Conservation (phyloP, 1,140 invertebrate genomes). For the Halotydeus destructor region DNA sequence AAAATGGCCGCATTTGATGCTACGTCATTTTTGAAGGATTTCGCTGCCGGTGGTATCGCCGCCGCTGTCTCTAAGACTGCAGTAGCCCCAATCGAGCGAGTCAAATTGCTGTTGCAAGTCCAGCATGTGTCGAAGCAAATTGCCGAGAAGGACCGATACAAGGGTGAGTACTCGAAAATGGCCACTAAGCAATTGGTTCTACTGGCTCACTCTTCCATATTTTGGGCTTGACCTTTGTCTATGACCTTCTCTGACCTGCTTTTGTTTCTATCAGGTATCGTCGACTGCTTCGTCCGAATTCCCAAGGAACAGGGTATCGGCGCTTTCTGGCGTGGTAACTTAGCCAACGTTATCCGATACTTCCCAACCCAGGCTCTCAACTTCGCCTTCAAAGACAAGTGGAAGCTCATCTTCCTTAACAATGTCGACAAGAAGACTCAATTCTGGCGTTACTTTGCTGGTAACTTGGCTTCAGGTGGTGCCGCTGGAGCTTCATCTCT, state of each 20-base stretch:
- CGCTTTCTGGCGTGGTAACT: slow-evolving; percentile 86
- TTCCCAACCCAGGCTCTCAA: slow-evolving; percentile 88
- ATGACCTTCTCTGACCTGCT: background rate
- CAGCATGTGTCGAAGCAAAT: slow-evolving; percentile 70
- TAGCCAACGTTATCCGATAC: slow-evolving; percentile 77
- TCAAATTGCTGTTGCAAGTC: slow-evolving; percentile 28
- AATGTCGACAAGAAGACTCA: slow-evolving; percentile 65
- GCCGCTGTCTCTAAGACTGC: slow-evolving; percentile 55
- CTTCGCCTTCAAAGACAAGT: slow-evolving; percentile 74
- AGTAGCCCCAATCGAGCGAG: slow-evolving; percentile 29
- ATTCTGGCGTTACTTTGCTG: slow-evolving; percentile 64
- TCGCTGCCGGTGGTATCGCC: slow-evolving; percentile 64
- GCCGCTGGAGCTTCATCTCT: slow-evolving; percentile 79
- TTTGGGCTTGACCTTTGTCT: background rate
- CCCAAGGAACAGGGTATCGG: slow-evolving; percentile 61
- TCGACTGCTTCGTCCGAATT: slow-evolving; percentile 67
- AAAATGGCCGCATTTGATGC: slow-evolving; percentile 16
- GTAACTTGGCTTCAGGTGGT: slow-evolving; percentile 76
- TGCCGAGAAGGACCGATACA: slow-evolving; percentile 49
- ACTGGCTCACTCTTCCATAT: background rate
- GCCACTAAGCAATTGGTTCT: background rate
- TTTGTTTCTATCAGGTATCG: slow-evolving; percentile 34
- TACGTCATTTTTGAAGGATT: slow-evolving; percentile 48
- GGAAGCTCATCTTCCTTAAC: slow-evolving; percentile 41
- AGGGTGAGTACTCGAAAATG: slow-evolving; percentile 33